Conservation (phyloP, 2,888 invertebrate species). For the Andrena trimmerana region DNA sequence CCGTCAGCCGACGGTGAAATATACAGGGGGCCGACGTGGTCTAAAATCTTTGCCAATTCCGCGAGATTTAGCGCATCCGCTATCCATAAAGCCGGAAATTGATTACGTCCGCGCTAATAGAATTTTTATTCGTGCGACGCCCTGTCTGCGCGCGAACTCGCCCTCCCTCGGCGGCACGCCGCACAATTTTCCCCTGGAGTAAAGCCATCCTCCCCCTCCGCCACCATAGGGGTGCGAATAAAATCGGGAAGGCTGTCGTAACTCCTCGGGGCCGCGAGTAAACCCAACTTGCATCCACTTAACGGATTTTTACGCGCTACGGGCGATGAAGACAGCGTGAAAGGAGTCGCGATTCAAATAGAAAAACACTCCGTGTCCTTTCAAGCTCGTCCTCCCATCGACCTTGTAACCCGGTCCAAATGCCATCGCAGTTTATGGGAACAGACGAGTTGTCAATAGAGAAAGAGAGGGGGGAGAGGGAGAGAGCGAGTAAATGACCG, state of each 20-base stretch:
- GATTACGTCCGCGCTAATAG: slow-evolving; percentile 56
- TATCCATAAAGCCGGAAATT: slow-evolving; percentile 53
- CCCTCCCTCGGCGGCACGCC: neutral
- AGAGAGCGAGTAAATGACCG: slow-evolving; percentile 5
- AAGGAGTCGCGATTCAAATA: slow-evolving; percentile 38
- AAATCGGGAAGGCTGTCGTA: slow-evolving; percentile 21
- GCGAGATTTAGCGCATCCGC: slow-evolving; percentile 50
- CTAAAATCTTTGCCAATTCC: slow-evolving; percentile 57
- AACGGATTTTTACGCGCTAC: slow-evolving; percentile 23
- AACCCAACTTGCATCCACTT: slow-evolving; percentile 25
- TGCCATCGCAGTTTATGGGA: neutral
- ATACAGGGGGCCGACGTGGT: slow-evolving; percentile 6
- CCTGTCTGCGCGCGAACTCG: neutral
- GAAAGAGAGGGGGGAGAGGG: neutral
- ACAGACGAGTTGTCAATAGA: slow-evolving; percentile 35
- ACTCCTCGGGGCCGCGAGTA: neutral
- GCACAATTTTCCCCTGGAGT: neutral
- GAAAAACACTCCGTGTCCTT: slow-evolving; percentile 40
- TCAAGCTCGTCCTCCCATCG: neutral
- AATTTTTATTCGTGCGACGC: slow-evolving; percentile 52
- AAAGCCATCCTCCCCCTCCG: neutral
- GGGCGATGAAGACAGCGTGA: slow-evolving; percentile 11
- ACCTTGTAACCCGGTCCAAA: neutral
- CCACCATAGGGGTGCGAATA: slow-evolving; percentile 16
- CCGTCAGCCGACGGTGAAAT: slow-evolving; percentile 21